These are phyloP conservation scores for Synaphobranchus kaupii DNA, from an alignment of 2,797 vertebrate species.

Conservation along the genomic window DNA sequence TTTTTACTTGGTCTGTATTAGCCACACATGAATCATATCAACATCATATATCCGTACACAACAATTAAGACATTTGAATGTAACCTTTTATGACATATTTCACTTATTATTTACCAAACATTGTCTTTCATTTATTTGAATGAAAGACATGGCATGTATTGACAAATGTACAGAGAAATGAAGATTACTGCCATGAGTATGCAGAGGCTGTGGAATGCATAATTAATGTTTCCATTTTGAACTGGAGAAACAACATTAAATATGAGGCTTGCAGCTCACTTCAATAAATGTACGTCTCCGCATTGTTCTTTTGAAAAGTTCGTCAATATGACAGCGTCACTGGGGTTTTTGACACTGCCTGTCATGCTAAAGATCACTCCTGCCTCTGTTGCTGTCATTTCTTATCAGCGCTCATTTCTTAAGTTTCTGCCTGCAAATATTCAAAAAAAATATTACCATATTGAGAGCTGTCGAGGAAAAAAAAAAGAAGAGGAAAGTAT, in stretches of 20 bases:
- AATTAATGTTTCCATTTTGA: slow-evolving; percentile 71
- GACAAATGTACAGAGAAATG: slow-evolving; percentile 59
- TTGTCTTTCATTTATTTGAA: slow-evolving; percentile 32
- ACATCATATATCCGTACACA: neutral
- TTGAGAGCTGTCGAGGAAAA: slow-evolving; percentile 68
- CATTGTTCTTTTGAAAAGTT: slow-evolving; percentile 80
- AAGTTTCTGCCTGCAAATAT: slow-evolving; percentile 78
- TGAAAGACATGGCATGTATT: slow-evolving; percentile 52
- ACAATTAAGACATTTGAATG: slow-evolving; percentile 11
- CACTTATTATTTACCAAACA: slow-evolving; percentile 23
- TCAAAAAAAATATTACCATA: slow-evolving; percentile 78
- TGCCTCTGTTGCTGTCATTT: slow-evolving; percentile 78
- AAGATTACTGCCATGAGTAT: slow-evolving; percentile 67
- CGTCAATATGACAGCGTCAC: slow-evolving; percentile 79
- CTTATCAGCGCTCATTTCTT: slow-evolving; percentile 80
- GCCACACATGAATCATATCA: neutral
- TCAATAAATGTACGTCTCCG: slow-evolving; percentile 62
- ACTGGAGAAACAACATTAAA: slow-evolving; percentile 69
- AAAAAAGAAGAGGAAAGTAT: slow-evolving; percentile 71
- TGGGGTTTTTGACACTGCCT: slow-evolving; percentile 76
- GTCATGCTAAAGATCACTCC: slow-evolving; percentile 76
- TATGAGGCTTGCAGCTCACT: slow-evolving; percentile 66
- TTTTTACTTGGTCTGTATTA: neutral
- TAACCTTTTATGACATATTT: neutral
- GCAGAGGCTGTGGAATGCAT: slow-evolving; percentile 58